Percentiles rank a stretch among this genome's conserved stretches.
Conservation (phyloP, 64 coral and sea anemone genomes). For the Anthopleura sola region DNA sequence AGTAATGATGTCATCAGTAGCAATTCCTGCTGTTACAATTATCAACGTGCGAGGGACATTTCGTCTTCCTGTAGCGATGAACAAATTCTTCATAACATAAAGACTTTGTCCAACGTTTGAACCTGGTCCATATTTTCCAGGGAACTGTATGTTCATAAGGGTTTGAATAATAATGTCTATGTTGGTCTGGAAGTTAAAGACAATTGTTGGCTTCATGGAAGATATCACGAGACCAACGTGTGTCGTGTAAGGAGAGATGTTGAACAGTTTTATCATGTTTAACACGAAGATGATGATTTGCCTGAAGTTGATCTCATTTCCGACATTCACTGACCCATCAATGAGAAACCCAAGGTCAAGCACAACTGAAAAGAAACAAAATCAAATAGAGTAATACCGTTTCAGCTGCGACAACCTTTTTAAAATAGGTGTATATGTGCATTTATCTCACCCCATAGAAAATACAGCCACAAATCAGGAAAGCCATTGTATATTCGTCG, state of each 20-base stretch:
- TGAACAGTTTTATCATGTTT: slow-evolving; percentile 42
- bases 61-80: background rate
- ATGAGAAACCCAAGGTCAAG: slow-evolving; percentile 71
- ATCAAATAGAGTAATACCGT: too few relatives aligned
- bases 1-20: slow-evolving; percentile 48
- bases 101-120: slow-evolving; percentile 66
- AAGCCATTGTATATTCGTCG: too few relatives aligned
- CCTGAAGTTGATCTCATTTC: slow-evolving; percentile 55
- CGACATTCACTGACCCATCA: slow-evolving; percentile 56
- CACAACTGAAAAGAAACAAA: slow-evolving; percentile 15
- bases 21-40: slow-evolving; percentile 38
- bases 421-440: too few relatives aligned
- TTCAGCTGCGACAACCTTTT: too few relatives aligned
- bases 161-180: slow-evolving; percentile 39
- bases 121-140: slow-evolving; percentile 43
- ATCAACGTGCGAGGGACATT: slow-evolving; percentile 32
- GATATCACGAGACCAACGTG: slow-evolving; percentile 44
- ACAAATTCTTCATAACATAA: slow-evolving; percentile 15
- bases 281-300: slow-evolving; percentile 52
- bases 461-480: too few relatives aligned
- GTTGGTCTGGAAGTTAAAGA: slow-evolving; percentile 46
- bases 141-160: slow-evolving; percentile 26
- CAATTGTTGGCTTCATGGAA: slow-evolving; percentile 35
- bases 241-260: slow-evolving; percentile 33
- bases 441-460: too few relatives aligned